phyloP scores from a whole-genome alignment of 1,140 invertebrate species.

The Pygmarrhopalites habei region DNA sequence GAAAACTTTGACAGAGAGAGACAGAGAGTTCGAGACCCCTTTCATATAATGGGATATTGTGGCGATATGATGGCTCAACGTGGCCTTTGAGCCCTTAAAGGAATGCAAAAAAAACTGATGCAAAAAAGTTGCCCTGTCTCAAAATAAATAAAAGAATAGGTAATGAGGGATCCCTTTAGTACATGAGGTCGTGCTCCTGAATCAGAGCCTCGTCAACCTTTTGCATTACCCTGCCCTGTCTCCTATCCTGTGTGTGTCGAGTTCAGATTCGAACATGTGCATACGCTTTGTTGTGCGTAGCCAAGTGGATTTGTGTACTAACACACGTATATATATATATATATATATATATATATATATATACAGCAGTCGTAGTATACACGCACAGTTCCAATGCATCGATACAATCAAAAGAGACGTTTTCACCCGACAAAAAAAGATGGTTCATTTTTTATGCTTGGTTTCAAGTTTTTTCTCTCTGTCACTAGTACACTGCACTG shows the following conservation, averaged over 20 bases:
- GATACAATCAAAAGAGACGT: conserved; percentile 24
- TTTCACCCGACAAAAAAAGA: conserved; percentile 27
- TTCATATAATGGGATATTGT: conserved; percentile 11
- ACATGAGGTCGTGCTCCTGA: conserved; percentile 19
- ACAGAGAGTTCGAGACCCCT: background rate
- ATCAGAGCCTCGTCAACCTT: background rate
- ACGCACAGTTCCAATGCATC: conserved; percentile 8
- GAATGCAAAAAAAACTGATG: conserved; percentile 25
- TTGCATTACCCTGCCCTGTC: background rate
- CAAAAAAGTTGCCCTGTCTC: background rate
- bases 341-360: too few species aligned
- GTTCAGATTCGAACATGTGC: too few species aligned
- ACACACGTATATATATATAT: too few species aligned
- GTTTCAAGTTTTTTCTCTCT: conserved; percentile 19
- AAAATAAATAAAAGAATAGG: conserved; percentile 27
- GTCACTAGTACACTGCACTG: background rate
- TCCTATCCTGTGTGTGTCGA: too few species aligned
- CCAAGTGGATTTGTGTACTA: too few species aligned
- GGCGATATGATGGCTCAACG: too few species aligned
- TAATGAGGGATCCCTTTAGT: conserved; percentile 28
- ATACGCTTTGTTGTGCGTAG: too few species aligned
- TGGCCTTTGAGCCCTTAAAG: too few species aligned
- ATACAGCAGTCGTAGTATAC: conserved; percentile 14
- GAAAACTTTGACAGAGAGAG: background rate
- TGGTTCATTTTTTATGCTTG: conserved; percentile 31